A percentile compares a stretch with the other conserved stretches of the same genome.
Conservation (phyloP, 1,140 invertebrate genomes). For the Atta cephalotes region DNA sequence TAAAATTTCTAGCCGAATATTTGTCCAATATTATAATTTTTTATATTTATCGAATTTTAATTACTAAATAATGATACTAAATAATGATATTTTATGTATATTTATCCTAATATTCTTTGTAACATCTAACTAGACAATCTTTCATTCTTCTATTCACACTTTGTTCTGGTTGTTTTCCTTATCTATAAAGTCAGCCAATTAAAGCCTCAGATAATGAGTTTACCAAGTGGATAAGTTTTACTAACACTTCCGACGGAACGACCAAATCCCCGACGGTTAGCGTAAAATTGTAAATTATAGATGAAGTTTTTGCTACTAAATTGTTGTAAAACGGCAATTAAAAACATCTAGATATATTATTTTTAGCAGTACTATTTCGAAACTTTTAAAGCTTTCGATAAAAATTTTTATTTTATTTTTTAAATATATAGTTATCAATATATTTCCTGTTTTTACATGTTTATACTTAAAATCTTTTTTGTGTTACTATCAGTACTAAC, state of each 20-base stretch:
- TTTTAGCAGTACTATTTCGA: background rate
- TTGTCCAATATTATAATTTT: background rate
- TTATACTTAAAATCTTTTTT: background rate
- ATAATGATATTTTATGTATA: background rate
- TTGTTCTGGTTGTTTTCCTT: constrained; percentile 25
- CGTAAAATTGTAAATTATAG: constrained; percentile 25
- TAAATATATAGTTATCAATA: background rate
- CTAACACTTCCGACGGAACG: background rate
- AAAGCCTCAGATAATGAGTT: constrained; percentile 47
- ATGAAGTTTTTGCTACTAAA: constrained; percentile 23
- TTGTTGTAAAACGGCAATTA: constrained; percentile 15
- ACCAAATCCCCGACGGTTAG: constrained; percentile 2
- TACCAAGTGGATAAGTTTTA: constrained; percentile 59
- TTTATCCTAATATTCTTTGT: background rate
- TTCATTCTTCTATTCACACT: constrained; percentile 18
- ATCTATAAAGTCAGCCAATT: constrained; percentile 48
- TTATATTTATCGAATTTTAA: background rate
- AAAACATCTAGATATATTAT: constrained; percentile 18
- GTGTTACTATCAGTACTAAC: background rate
- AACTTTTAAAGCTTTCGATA: background rate
- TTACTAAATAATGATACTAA: background rate
- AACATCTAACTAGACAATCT: background rate
- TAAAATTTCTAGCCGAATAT: background rate
- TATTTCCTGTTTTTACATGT: background rate
- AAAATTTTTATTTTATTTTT: background rate